Evolutionary conservation across 2,888 invertebrate genomes (phyloP), one percentile per base, ranked within the genome.

Genomic region (Lysandra bellargus): DNA sequence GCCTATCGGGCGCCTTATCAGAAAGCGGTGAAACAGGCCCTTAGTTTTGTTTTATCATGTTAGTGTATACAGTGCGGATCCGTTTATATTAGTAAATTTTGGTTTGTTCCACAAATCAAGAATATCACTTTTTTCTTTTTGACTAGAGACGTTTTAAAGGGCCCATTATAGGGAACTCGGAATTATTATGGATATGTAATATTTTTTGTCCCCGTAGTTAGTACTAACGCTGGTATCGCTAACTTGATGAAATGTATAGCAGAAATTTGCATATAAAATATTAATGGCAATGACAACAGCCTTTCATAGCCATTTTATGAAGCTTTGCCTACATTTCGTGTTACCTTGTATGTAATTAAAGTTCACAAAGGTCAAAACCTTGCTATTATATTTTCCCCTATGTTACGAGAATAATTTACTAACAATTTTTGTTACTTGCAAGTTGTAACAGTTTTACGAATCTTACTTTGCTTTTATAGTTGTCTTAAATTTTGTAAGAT

Each of bases 301-400:
- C 14, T 69, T 69, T 33, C 69, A 37, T 33, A 69, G 57, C 17
- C 69, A 37, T 69, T 69, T 69, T 69, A 69, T 69, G 69, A 69
- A 17, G 14, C 69, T 37, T 69, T 69, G 69, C 37, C 33, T 69
- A 69, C 69, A 69, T 69, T 14, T 69, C 33, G 17, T 69, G 69
- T 69, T 69, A 69, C 69, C 69, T 69, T 69, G 69, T 69, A 37
- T 12, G 17, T 69, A 69, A 69, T 69, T 69, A 69, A 33, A 69
- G 33, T 69, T 69, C 69, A 69, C 33, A 69, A 69, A 69, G 69
- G 69, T 69, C 33, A 69, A 69, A 69, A 69, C 69, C 69, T 37
- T 69, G 69, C 69, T 69, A 69, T 69, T 69, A 69, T 69, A 37
- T 69, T 69, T 69, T 33, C 33, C 33, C 69, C 69, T 69, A 37